A percentile compares a stretch with the other conserved stretches of the same genome.
Conservation (phyloP, 2,113 vertebrate species). For the Salvelinus sp. region DNA sequence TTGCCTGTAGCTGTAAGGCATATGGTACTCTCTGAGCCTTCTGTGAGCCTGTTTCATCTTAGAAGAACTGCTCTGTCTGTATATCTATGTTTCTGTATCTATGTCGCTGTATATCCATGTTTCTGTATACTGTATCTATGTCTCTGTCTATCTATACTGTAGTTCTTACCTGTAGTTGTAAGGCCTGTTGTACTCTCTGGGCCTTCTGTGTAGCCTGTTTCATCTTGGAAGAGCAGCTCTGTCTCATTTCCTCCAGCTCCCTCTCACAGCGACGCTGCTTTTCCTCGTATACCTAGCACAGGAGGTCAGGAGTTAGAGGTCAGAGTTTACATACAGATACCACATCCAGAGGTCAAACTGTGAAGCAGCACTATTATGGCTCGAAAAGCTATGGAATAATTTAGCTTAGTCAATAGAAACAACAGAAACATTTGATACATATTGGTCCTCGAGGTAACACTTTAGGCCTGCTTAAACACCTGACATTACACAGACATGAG, state of each 20-base stretch:
- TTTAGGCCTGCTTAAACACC: too few species aligned
- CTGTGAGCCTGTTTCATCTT: conserved; percentile 86
- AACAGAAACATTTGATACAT: not conserved
- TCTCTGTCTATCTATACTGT: not conserved
- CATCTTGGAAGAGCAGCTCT: conserved; percentile 79
- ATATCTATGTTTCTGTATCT: not conserved
- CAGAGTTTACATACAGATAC: conserved; percentile 5
- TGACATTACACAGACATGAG: not conserved
- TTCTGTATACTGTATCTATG: not conserved
- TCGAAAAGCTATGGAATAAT: not conserved
- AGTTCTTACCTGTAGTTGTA: conserved; percentile 83
- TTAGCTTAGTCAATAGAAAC: not conserved
- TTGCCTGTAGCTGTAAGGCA: conserved; percentile 89
- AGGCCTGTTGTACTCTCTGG: conserved; percentile 87
- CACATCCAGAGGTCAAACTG: not conserved
- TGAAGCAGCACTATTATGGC: not conserved
- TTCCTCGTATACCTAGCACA: conserved; percentile 85
- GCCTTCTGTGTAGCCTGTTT: conserved; percentile 84
- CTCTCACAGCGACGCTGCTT: conserved; percentile 88
- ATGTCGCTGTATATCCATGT: not conserved
- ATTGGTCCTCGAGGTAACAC: too few species aligned
- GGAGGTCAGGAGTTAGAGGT: not conserved
- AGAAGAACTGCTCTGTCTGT: conserved; percentile 55
- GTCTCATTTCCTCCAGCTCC: conserved; percentile 86
- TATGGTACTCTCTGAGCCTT: conserved; percentile 87